A percentile compares a stretch with the other conserved stretches of the same genome.
Evolutionary conservation across 2,113 vertebrate genomes (phyloP).

Genomic region (Dipodomys ordii): DNA sequence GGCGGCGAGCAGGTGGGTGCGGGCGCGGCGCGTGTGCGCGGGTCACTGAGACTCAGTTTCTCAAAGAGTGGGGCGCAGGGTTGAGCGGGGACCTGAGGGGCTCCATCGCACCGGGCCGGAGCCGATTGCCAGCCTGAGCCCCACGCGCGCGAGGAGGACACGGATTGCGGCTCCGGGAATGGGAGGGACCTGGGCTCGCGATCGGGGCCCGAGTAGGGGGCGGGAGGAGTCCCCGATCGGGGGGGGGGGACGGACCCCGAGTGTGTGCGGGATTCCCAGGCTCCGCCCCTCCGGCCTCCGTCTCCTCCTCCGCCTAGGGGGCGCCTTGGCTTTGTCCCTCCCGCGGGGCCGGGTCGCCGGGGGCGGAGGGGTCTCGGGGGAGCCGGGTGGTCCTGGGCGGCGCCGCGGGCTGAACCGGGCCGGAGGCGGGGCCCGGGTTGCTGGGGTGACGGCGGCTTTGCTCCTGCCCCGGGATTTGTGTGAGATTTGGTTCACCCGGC

Average conservation of each 20-base stretch:
- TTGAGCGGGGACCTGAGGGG: background rate
- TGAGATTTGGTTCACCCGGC: conserved; percentile 65
- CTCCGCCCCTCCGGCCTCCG: conserved; percentile 39
- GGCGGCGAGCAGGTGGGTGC: conserved; percentile 33
- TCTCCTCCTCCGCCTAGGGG: conserved; percentile 71
- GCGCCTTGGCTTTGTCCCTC: conserved; percentile 13
- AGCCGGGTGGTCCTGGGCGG: conserved; percentile 66
- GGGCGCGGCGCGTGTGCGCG: background rate
- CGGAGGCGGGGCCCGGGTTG: conserved; percentile 64
- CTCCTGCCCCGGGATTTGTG: conserved; percentile 54
- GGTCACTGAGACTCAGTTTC: conserved; percentile 23
- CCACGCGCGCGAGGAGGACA: background rate
- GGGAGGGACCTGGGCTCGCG: background rate
- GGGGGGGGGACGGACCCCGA: too few species aligned
- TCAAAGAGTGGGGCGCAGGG: conserved; percentile 1
- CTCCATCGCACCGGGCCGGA: rapidly evolving
- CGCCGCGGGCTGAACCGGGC: conserved; percentile 50
- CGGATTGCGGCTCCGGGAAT: background rate
- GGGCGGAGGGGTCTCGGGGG: background rate
- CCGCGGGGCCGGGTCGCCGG: background rate
- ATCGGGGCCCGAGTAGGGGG: rapidly evolving
- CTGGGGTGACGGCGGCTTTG: conserved; percentile 74
- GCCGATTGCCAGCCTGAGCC: background rate
- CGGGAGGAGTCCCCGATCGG: rapidly evolving
- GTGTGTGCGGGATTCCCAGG: too few species aligned